A percentile compares a stretch with the other conserved stretches of the same genome.
Conservation (phyloP, 1,140 invertebrate genomes). For the Idris sp. region DNA sequence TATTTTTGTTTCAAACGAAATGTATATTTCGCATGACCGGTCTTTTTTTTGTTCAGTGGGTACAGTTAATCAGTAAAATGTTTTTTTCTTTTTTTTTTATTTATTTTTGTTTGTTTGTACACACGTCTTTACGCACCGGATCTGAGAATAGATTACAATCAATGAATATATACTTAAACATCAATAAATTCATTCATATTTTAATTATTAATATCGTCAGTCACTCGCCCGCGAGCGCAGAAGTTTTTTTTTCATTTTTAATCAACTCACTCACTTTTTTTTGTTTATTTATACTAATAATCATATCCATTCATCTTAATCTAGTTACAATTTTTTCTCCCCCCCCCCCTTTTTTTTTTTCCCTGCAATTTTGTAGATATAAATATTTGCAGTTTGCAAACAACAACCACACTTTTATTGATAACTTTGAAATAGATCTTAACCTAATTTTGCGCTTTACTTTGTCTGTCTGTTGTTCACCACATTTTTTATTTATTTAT, state of each 20-base stretch:
- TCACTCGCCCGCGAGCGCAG: conserved; percentile 75
- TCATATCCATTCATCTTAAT: conserved; percentile 2
- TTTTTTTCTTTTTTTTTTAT: conserved; percentile 5
- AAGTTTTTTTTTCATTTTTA: conserved; percentile 55
- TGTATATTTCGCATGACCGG: conserved; percentile 17
- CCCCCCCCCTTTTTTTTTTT: too few species aligned
- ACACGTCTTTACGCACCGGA: conserved; percentile 54
- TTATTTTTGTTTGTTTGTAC: conserved; percentile 36
- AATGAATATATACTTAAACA: conserved; percentile 63
- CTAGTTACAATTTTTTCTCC: too few species aligned
- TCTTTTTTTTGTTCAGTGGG: conserved; percentile 15
- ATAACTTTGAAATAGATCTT: conserved; percentile 35
- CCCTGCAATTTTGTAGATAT: too few species aligned
- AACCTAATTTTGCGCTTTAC: conserved; percentile 48
- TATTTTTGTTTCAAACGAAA: conserved; percentile 50
- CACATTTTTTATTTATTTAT: conserved; percentile 30
- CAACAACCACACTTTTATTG: conserved; percentile 39
- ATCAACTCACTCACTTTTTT: conserved; percentile 19
- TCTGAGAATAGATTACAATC: conserved; percentile 61
- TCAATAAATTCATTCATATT: conserved; percentile 36
- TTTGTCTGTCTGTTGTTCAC: conserved; percentile 26
- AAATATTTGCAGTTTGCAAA: conserved; percentile 47
- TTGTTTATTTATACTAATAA: too few species aligned
- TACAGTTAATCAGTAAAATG: conserved; percentile 39
- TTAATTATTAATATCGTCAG: conserved; percentile 69